Evolutionary conservation across 2,797 vertebrate genomes (phyloP), one percentile per base, ranked within the genome.

Genomic region (Channa striata): DNA sequence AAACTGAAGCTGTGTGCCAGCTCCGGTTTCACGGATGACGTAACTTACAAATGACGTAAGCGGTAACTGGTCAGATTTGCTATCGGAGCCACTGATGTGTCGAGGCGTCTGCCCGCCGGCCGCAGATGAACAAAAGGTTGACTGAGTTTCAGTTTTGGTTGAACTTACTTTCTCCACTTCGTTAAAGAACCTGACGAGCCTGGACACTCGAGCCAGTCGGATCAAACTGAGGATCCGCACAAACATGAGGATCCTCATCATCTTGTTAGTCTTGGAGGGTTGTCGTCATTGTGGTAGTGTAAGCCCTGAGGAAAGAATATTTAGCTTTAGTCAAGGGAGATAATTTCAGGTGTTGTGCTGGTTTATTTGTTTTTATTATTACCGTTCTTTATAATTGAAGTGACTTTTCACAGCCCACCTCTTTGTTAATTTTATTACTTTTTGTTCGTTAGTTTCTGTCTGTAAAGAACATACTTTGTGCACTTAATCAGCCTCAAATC

Each of bases 201-300:
- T 79, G 65, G 94, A 94, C 13, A 95, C 93, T 5, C 93, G 91
- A 30, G 94, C 92, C 52, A 95, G 84, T 8, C 94, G 76, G 69
- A 94, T 90, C 72, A 95, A 75, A 54, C 93, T 95, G 70, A 95
- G 84, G 80, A 95, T 94, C 57, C 93, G 83, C 59, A 94, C 93
- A 46, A 95, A 95, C 93, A 94, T 94, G 62, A 95, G 87, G 39
- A 95, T 93, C 60, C 94, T 84, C 91, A 94, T 93, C 94, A 95
- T 93, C 78, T 74, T 93, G 84, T 83, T 91, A 74, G 93, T 88
- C 81, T 92, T 94, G 40, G 92, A 93, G 3, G 91, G 68, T 80
- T 90, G 82, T 92, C 84, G 0, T 93, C 84, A 1, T 71, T 82
- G 36, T 91, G 85, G 83, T 93, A 94, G 0, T 94, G 90, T 11